phyloP scores from a whole-genome alignment of 2,797 vertebrate genomes.

The Falco columbarius region DNA sequence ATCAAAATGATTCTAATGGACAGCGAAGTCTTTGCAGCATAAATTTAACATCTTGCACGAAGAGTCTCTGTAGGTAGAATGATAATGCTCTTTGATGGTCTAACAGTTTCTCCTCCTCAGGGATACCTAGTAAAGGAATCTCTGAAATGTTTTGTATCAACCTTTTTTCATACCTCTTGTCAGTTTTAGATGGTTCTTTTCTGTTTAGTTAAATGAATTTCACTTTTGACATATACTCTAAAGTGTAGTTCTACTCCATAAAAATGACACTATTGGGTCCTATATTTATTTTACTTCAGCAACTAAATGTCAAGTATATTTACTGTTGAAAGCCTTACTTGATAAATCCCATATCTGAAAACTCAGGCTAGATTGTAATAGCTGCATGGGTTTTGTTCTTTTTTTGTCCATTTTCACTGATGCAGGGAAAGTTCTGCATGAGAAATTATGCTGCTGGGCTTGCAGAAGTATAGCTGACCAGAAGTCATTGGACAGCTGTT shows the following conservation, averaged over 20 bases:
- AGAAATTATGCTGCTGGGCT: neutral
- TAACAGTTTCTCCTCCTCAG: neutral
- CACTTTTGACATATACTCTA: constrained; percentile 3
- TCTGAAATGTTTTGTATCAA: constrained; percentile 40
- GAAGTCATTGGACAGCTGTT: neutral
- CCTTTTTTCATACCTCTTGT: constrained; percentile 34
- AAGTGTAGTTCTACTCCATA: constrained; percentile 16
- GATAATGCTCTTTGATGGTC: neutral
- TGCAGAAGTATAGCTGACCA: neutral
- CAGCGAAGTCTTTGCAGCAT: neutral
- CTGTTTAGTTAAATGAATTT: constrained; percentile 64
- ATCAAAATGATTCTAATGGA: neutral
- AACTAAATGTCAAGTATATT: constrained; percentile 48
- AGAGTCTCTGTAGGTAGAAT: neutral
- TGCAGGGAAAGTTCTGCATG: neutral
- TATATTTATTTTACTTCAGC: constrained; percentile 48
- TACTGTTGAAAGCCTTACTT: constrained; percentile 11
- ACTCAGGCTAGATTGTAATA: neutral
- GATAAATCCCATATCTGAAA: constrained; percentile 34
- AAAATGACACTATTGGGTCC: constrained; percentile 45
- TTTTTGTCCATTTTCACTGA: neutral
- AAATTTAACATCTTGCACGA: neutral
- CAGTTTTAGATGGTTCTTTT: constrained; percentile 34
- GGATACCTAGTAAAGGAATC: neutral
- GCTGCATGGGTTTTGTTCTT: neutral